Conservation (phyloP, 2,797 vertebrate genomes). For the Leucoraja ocellata region DNA sequence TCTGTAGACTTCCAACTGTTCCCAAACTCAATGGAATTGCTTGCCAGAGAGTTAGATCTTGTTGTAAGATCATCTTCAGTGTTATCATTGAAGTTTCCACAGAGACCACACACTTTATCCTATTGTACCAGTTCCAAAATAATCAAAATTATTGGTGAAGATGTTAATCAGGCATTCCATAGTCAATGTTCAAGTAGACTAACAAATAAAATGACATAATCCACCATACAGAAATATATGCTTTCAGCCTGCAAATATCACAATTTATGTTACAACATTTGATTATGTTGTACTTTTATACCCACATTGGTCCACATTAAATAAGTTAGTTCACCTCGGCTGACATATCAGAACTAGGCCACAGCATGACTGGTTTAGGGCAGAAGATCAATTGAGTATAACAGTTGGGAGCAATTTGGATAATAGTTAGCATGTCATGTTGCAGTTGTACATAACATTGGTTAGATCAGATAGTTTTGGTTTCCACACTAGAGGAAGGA, state of each 20-base stretch:
- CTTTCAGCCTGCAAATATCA: neutral
- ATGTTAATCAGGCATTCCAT: neutral
- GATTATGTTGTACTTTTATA: neutral
- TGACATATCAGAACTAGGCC: neutral
- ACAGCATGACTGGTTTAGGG: neutral
- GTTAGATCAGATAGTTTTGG: no score
- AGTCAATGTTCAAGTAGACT: neutral
- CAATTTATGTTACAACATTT: neutral
- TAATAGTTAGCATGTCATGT: no score
- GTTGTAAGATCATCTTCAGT: conserved; percentile 59
- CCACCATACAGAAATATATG: neutral
- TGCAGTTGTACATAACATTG: no score
- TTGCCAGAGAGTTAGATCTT: conserved; percentile 46
- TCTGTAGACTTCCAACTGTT: conserved; percentile 5
- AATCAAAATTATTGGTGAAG: neutral
- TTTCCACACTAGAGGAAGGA: no score
- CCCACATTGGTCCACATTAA: neutral
- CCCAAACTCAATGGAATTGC: neutral
- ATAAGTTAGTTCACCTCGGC: neutral
- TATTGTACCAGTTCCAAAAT: conserved; percentile 40
- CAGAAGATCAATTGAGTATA: neutral
- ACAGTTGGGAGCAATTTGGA: no score
- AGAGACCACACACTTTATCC: conserved; percentile 59
- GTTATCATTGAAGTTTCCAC: conserved; percentile 63
- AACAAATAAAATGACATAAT: no score